phyloP scores from a whole-genome alignment of 2,888 invertebrate genomes.

The Ophion costatus region DNA sequence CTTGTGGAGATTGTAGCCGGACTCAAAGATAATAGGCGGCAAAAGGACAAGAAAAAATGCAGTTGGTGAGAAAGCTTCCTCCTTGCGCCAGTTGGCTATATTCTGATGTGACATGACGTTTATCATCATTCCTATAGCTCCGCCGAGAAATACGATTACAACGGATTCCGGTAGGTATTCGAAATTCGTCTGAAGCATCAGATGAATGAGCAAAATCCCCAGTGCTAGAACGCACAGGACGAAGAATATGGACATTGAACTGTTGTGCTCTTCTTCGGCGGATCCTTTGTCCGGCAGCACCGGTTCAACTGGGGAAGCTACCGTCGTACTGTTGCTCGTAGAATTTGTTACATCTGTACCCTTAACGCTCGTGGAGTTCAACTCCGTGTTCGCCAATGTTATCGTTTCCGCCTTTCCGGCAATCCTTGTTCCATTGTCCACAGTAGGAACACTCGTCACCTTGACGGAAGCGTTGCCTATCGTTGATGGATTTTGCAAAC shows the following conservation, averaged over 20 bases:
- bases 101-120: conserved; percentile 95
- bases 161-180: conserved; percentile 99
- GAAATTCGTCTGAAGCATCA: conserved; percentile 97
- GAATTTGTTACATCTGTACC: conserved; percentile 67
- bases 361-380: not conserved
- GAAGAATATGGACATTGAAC: conserved; percentile 98
- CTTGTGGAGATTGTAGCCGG: conserved; percentile 99
- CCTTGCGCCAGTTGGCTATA: conserved; percentile 97
- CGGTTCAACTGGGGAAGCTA: conserved; percentile 89
- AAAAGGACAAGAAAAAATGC: conserved; percentile 98
- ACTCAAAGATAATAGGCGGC: conserved; percentile 99
- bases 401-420: conserved; percentile 18
- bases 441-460: not conserved
- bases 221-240: conserved; percentile 97
- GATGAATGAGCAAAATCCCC: conserved; percentile 96
- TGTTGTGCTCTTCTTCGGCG: conserved; percentile 98
- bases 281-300: conserved; percentile 95
- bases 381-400: not conserved
- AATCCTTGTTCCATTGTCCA: not conserved
- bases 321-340: conserved; percentile 82
- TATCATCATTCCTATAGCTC: conserved; percentile 94
- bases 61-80: conserved; percentile 99
- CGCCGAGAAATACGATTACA: conserved; percentile 97
- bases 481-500: not conserved
- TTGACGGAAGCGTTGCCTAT: conserved; percentile 13